These are phyloP conservation scores for Rhinichthys osculus DNA, from an alignment of 2,797 vertebrate species.

Conservation along the genomic window DNA sequence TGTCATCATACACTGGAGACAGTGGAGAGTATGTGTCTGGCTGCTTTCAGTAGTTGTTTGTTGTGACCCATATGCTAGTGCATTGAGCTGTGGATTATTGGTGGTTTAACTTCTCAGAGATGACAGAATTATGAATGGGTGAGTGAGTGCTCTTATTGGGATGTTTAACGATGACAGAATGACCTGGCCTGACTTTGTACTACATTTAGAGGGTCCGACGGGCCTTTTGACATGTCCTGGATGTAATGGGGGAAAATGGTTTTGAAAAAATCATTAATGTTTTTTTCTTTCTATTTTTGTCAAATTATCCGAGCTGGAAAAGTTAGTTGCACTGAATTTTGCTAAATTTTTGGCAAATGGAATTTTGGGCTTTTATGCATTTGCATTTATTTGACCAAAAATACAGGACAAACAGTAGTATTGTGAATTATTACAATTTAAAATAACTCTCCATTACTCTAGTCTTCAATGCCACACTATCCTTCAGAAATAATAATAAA, in stretches of 20 bases:
- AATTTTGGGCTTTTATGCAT: neutral
- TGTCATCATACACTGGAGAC: neutral
- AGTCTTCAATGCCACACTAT: neutral
- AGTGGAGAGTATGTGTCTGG: neutral
- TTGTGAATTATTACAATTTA: neutral
- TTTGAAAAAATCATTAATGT: neutral
- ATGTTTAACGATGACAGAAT: neutral
- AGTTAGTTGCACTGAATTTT: neutral
- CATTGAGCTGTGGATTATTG: slow-evolving; percentile 24
- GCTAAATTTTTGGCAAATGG: no score
- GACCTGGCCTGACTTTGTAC: neutral
- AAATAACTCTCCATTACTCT: neutral
- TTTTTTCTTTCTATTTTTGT: neutral
- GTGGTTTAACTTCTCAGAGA: neutral
- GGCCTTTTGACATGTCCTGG: neutral
- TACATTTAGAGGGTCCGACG: neutral
- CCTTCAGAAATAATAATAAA: neutral
- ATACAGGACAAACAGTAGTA: no score
- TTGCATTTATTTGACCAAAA: neutral
- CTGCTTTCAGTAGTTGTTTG: neutral
- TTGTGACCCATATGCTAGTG: slow-evolving; percentile 32
- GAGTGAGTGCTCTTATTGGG: neutral
- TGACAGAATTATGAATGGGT: neutral
- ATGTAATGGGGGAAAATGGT: neutral
- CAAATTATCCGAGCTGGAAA: neutral